These are phyloP conservation scores for Leptogaster cylindrica DNA, from an alignment of 2,888 invertebrate genomes.

Conservation along the genomic window DNA sequence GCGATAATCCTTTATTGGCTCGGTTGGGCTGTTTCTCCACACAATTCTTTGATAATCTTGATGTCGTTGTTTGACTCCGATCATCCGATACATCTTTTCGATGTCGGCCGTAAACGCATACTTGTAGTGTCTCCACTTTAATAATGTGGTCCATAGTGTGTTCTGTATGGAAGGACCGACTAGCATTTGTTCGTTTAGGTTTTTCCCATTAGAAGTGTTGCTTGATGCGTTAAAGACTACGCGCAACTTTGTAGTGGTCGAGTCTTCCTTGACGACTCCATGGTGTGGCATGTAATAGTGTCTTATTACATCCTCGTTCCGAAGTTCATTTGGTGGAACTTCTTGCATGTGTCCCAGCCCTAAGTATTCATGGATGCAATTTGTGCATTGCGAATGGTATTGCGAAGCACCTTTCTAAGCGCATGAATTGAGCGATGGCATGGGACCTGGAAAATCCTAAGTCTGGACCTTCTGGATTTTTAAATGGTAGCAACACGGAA, in stretches of 20 bases:
- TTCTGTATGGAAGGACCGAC: too few species aligned
- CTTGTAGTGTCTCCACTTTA: background rate
- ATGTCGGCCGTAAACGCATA: background rate
- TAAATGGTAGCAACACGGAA: background rate
- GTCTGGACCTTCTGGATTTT: background rate
- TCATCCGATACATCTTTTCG: background rate
- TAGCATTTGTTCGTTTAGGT: too few species aligned
- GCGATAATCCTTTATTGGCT: background rate
- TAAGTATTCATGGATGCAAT: background rate
- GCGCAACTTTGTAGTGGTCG: background rate
- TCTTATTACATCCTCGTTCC: too few species aligned
- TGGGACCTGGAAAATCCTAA: background rate
- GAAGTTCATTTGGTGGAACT: too few species aligned
- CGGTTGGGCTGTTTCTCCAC: background rate
- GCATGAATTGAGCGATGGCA: background rate
- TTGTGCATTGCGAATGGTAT: background rate
- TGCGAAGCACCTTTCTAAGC: background rate
- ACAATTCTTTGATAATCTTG: background rate
- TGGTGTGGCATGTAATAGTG: background rate
- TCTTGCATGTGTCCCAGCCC: background rate
- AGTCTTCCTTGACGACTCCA: background rate
- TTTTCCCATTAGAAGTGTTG: too few species aligned
- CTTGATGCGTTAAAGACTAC: too few species aligned
- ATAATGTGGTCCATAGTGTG: too few species aligned
- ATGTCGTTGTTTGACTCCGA: background rate